These are phyloP conservation scores for Dryobates pubescens DNA, from an alignment of 2,797 vertebrate genomes.

Conservation along the genomic window DNA sequence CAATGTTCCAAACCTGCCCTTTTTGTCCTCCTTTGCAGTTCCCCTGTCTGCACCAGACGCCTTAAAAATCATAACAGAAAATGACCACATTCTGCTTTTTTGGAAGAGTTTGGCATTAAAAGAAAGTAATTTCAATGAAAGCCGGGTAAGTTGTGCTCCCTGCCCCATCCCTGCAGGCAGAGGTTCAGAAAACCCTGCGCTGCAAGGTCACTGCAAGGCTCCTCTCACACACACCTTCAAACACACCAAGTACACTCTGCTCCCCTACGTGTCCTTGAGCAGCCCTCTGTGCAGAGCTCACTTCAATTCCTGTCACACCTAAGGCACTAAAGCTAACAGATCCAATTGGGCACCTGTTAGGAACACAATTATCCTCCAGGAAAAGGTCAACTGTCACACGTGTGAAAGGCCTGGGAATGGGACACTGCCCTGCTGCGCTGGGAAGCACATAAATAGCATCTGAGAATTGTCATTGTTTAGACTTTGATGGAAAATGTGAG, in stretches of 20 bases:
- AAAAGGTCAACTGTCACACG: background rate
- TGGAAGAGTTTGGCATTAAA: constrained; percentile 95
- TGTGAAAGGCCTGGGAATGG: background rate
- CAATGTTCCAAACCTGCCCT: background rate
- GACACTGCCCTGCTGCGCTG: background rate
- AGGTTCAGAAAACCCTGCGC: background rate
- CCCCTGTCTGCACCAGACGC: constrained; percentile 91
- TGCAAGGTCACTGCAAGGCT: background rate
- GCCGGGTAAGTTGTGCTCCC: constrained; percentile 83
- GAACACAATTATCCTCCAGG: background rate
- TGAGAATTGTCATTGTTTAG: background rate
- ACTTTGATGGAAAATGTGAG: background rate
- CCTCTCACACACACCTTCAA: background rate
- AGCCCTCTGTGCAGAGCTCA: background rate
- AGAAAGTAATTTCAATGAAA: constrained; percentile 92
- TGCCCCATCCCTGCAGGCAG: background rate
- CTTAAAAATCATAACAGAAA: constrained; percentile 93
- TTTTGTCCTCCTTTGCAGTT: constrained; percentile 75
- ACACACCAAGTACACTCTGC: background rate
- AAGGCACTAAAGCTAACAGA: background rate
- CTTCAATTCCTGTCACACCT: background rate
- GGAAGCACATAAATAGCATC: accelerated
- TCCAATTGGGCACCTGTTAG: background rate
- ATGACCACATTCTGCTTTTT: constrained; percentile 91
- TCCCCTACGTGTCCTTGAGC: background rate